Conservation (phyloP, 2,113 vertebrate genomes). For the Gymnocephalus cernua region DNA sequence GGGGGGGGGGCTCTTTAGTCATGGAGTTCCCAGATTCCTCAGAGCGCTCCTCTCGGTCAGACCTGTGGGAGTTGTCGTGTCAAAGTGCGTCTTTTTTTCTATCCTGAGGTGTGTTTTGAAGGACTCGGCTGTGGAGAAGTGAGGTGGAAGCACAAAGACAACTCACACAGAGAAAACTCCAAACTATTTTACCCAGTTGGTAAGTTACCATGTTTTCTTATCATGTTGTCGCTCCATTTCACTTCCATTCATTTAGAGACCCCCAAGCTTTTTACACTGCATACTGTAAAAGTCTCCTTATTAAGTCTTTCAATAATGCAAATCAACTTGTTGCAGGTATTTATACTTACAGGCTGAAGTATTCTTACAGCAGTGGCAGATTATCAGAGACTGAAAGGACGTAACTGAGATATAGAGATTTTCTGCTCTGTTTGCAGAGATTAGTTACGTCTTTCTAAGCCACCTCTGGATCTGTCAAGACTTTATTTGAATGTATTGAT, state of each 20-base stretch:
- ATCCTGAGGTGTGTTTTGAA: conserved; percentile 23
- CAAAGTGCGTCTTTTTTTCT: neutral
- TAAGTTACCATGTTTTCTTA: conserved; percentile 18
- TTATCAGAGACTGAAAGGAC: neutral
- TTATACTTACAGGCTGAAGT: neutral
- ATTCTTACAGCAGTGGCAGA: neutral
- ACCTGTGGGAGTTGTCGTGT: neutral
- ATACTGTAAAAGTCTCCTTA: neutral
- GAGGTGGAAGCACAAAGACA: conserved; percentile 1
- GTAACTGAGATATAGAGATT: neutral
- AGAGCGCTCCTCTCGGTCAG: conserved; percentile 18
- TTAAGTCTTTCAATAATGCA: neutral
- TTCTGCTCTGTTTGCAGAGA: neutral
- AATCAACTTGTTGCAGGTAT: neutral
- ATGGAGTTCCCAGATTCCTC: conserved; percentile 47
- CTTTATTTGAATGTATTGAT: neutral
- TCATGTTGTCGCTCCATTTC: neutral
- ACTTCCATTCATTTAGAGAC: neutral
- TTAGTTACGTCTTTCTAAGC: neutral
- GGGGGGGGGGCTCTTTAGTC: neutral
- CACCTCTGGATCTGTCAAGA: no score
- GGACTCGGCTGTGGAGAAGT: neutral
- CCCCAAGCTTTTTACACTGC: neutral
- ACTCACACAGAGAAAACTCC: neutral
- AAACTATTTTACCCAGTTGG: neutral